A percentile compares a stretch with the other conserved stretches of the same genome.
Evolutionary conservation across 2,113 vertebrate species (phyloP).

Genomic region (Phaethornis superciliosus): DNA sequence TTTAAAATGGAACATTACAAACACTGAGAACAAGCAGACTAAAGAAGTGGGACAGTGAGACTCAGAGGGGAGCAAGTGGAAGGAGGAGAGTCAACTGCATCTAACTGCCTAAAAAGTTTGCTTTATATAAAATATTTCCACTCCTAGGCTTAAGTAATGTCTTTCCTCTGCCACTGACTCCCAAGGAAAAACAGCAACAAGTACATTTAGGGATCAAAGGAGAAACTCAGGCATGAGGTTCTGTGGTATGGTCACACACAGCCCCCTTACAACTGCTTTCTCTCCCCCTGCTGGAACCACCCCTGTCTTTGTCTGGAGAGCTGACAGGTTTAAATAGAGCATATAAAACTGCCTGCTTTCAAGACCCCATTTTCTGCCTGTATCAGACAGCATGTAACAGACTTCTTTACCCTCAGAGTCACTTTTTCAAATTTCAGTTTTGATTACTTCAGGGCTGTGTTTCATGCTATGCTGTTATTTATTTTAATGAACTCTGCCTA

Average conservation of each 20-base stretch:
- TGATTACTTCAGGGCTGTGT: conserved; percentile 39
- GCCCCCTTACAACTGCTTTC: not conserved
- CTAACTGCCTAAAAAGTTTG: not conserved
- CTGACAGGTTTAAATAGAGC: conserved; percentile 19
- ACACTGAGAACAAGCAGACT: conserved; percentile 6
- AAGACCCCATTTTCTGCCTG: not conserved
- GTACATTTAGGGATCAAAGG: not conserved
- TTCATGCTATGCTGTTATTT: conserved; percentile 28
- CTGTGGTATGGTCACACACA: not conserved
- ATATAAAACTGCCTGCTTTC: not conserved
- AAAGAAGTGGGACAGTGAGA: conserved; percentile 15
- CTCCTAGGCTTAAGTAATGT: not conserved
- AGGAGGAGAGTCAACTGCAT: not conserved
- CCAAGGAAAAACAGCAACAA: not conserved
- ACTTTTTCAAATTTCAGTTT: conserved; percentile 43
- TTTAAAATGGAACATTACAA: conserved; percentile 10
- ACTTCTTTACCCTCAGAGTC: not conserved
- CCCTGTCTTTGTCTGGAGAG: not conserved
- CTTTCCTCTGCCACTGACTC: not conserved
- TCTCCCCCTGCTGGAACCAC: not conserved
- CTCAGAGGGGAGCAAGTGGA: not conserved
- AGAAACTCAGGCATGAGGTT: not conserved
- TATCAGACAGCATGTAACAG: not conserved
- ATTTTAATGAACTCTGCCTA: conserved; percentile 56
- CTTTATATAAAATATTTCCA: not conserved